Evolutionary conservation across 2,888 invertebrate species (phyloP).

Genomic region (Perdita meconis): DNA sequence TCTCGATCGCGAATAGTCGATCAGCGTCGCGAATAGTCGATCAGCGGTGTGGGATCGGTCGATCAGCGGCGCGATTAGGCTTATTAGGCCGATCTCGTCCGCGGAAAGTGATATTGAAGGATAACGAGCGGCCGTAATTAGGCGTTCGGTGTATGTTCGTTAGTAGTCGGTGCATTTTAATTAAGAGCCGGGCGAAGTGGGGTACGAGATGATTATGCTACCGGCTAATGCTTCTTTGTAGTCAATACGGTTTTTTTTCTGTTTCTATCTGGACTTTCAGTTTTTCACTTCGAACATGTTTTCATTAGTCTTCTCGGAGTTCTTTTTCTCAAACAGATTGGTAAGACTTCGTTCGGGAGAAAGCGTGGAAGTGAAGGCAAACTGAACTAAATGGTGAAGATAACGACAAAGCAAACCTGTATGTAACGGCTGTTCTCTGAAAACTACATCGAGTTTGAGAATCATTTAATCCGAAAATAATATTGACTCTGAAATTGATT

Average conservation of each 20-base stretch:
- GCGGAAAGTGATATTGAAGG: background rate
- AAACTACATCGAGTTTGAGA: no score
- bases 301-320: no score
- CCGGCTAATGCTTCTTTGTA: background rate
- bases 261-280: constrained; percentile 18
- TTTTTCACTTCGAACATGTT: background rate
- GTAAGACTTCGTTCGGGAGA: no score
- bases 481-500: no score
- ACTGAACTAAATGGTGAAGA: no score
- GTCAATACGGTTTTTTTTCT: constrained; percentile 1
- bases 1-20: no score
- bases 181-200: constrained; percentile 31
- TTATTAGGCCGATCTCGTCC: background rate
- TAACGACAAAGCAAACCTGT: no score
- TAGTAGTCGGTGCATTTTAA: constrained; percentile 14
- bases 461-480: no score
- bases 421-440: no score
- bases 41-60: background rate
- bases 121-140: constrained; percentile 15
- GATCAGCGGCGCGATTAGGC: constrained; percentile 2
- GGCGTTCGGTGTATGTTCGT: background rate
- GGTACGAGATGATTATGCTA: constrained; percentile 9
- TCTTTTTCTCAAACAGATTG: no score
- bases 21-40: background rate
- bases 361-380: no score